Evolutionary conservation across 2,888 invertebrate genomes (phyloP).

Genomic region (Gymnoscelis rufifasciata): DNA sequence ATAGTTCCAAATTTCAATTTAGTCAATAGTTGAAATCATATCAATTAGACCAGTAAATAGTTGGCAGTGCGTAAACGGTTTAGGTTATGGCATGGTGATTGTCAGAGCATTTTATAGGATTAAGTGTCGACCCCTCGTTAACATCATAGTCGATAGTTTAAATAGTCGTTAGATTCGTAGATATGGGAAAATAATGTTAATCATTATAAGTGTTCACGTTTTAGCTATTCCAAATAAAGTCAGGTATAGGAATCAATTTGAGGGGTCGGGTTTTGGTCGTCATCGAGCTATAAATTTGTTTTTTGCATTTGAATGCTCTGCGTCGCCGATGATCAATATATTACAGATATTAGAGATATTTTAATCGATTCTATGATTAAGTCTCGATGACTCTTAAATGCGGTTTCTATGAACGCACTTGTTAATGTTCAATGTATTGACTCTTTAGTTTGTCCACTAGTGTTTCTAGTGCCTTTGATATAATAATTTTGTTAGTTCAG

Average conservation of each 20-base stretch:
- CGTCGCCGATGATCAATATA: slow-evolving; percentile 2
- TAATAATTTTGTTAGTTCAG: slow-evolving; percentile 30
- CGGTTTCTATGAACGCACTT: slow-evolving; percentile 23
- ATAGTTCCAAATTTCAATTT: slow-evolving; percentile 50
- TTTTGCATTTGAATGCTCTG: slow-evolving; percentile 7
- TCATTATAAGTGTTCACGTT: not conserved
- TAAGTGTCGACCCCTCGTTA: not conserved
- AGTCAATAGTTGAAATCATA: slow-evolving; percentile 68
- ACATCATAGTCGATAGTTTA: not conserved
- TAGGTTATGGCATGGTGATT: slow-evolving; percentile 3
- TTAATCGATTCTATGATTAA: slow-evolving; percentile 11
- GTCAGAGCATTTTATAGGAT: slow-evolving; percentile 11
- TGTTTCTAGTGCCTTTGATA: slow-evolving; percentile 69
- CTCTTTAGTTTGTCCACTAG: slow-evolving; percentile 52
- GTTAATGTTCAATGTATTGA: slow-evolving; percentile 26
- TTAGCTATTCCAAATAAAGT: not conserved
- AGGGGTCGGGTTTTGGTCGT: not conserved
- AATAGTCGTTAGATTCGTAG: not conserved
- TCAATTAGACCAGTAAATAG: slow-evolving; percentile 52
- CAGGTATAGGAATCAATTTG: not conserved
- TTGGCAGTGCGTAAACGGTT: slow-evolving; percentile 8
- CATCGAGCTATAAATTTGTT: not conserved
- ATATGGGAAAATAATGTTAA: not conserved
- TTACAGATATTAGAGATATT: not conserved
- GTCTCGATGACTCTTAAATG: slow-evolving; percentile 12